Evolutionary conservation across 2,888 invertebrate species (phyloP), one percentile per base, ranked within the genome.

Genomic region (Drosophila macrospina): DNA sequence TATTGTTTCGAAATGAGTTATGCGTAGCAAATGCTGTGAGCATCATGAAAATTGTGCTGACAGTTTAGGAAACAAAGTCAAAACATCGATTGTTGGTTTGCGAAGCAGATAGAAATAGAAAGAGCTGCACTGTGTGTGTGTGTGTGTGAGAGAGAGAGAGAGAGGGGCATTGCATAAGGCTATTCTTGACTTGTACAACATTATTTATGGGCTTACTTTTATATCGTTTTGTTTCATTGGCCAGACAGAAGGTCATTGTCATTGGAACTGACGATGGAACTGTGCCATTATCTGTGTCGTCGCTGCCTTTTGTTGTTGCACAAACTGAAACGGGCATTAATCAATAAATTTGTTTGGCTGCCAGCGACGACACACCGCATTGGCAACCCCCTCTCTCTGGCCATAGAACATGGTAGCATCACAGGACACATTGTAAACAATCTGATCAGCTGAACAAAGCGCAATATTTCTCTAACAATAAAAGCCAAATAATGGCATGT

Each of bases 301-400:
- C 60, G 71, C 68, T 60, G 67, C 71, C 74, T 71, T 74, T 74
- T 73, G 73, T 71, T 74, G 72, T 60, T 63, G 48, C 44, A 52
- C 60, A 73, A 55, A 50, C 63, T 65, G 75, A 79, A 75, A 54
- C 24, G 77, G 64, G 76, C 91, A 90, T 91, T 90, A 90, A 91
- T 90, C 90, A 90, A 91, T 90, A 91, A 90, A 90, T 90, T 91
- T 90, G 90, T 89, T 89, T 88, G 78, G 54, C 76, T 86, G 84
- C 80, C 86, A 88, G 62, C 68, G 66, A 54, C 68, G 63, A 82
- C 88, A 86, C 69, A 84, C 83, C 83, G 70, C 83, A 83, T 56
- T 51, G 72, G 50, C 60, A 82, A 78, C 75, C 80, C 80, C 8
- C 28, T 28, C 24, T 51, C 26, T 5, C 10, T 20, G 34, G 13